Evolutionary conservation across 92 coral and sea anemone species (phyloP).

Genomic region (Desmophyllum pertusum): DNA sequence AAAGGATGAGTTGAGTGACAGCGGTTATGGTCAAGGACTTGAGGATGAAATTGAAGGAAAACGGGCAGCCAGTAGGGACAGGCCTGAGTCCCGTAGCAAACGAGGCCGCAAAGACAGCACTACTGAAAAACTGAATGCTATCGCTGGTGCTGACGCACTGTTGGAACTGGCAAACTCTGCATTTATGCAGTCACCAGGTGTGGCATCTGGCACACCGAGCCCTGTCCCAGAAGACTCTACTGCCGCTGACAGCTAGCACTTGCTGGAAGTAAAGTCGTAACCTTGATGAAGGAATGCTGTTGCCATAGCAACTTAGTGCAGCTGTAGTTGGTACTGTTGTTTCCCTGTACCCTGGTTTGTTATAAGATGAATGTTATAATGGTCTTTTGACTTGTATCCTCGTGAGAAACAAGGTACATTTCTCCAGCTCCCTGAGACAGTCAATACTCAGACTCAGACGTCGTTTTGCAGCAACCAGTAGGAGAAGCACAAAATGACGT

Average conservation of each 20-base stretch:
- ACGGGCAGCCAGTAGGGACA: constrained; percentile 17
- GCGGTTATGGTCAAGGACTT: constrained; percentile 94
- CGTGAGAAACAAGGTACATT: neutral
- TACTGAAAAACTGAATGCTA: constrained; percentile 77
- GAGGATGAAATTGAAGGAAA: constrained; percentile 75
- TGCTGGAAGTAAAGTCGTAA: neutral
- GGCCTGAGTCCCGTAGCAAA: constrained; percentile 25
- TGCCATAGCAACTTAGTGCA: neutral
- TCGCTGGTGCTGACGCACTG: constrained; percentile 97
- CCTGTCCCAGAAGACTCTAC: constrained; percentile 60
- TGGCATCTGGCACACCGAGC: constrained; percentile 46
- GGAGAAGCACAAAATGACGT: too few relatives aligned
- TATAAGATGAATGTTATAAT: neutral
- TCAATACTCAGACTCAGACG: too few relatives aligned
- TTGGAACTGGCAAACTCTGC: constrained; percentile 94
- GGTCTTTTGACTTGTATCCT: too few relatives aligned
- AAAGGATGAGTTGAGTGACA: constrained; percentile 89
- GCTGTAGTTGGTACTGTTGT: neutral
- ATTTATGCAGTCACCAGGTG: constrained; percentile 63
- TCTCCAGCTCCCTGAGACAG: constrained; percentile 7
- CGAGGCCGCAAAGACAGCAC: constrained; percentile 67
- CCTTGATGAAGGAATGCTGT: neutral
- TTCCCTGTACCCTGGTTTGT: neutral
- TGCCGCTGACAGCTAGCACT: constrained; percentile 59
- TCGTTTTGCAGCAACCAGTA: too few relatives aligned